Evolutionary conservation across 92 coral and sea anemone species (phyloP).

Genomic region (Chrysogorgia sp.): DNA sequence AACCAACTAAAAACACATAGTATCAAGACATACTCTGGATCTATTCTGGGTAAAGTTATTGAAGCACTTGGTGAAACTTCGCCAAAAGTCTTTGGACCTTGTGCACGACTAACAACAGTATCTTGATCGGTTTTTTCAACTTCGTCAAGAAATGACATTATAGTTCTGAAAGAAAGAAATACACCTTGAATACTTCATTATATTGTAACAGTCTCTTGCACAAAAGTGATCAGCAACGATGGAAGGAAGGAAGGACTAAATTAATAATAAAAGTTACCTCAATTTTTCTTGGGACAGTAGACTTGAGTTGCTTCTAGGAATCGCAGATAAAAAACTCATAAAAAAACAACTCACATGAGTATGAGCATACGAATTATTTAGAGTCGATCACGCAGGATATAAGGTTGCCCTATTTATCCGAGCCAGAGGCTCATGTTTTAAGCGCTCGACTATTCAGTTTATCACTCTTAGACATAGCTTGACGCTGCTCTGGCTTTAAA

Average conservation of each 20-base stretch:
- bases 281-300: conserved; percentile 35
- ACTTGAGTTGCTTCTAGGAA: conserved; percentile 19
- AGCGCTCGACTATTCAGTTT: too few relatives aligned
- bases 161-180: conserved; percentile 63
- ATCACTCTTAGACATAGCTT: too few relatives aligned
- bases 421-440: too few relatives aligned
- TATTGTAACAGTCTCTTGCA: neutral
- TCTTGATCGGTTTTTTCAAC: conserved; percentile 97
- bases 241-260: neutral
- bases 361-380: neutral
- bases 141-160: conserved; percentile 93
- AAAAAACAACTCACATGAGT: too few relatives aligned
- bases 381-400: too few relatives aligned
- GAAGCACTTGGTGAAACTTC: conserved; percentile 41
- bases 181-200: too few relatives aligned
- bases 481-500: too few relatives aligned
- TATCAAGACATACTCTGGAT: conserved; percentile 11
- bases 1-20: neutral
- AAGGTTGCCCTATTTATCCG: too few relatives aligned
- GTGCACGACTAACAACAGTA: conserved; percentile 49
- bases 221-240: neutral
- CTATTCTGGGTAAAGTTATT: neutral
- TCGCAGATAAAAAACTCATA: too few relatives aligned
- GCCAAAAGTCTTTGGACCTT: conserved; percentile 29
- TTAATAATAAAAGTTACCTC: neutral